Evolutionary conservation across 1,140 invertebrate genomes (phyloP).

Genomic region (Limonius californicus): DNA sequence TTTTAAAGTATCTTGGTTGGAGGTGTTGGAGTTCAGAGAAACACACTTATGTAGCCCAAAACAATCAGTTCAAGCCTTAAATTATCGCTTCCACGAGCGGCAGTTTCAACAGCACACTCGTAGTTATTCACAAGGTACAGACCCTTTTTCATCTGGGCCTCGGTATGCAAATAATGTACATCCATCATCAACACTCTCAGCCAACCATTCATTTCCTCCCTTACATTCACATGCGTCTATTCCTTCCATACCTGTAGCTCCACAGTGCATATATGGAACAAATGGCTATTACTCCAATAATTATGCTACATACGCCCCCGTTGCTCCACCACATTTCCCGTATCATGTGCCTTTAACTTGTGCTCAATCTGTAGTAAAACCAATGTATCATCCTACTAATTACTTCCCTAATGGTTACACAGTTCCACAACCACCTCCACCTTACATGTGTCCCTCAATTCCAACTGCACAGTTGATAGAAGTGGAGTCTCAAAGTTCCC

Average conservation of each 20-base stretch:
- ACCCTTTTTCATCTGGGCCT: constrained; percentile 16
- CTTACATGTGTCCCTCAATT: constrained; percentile 18
- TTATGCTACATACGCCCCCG: constrained; percentile 24
- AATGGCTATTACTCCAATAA: constrained; percentile 31
- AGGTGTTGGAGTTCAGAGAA: constrained; percentile 64
- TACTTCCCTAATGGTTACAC: constrained; percentile 44
- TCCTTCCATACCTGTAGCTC: constrained; percentile 15
- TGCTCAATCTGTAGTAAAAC: constrained; percentile 16
- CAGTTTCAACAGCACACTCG: constrained; percentile 42
- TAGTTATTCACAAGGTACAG: constrained; percentile 27
- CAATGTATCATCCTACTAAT: constrained; percentile 45
- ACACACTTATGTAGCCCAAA: constrained; percentile 59
- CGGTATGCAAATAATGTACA: not conserved
- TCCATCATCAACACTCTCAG: constrained; percentile 9
- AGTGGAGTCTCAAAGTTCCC: constrained; percentile 55
- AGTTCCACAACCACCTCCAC: constrained; percentile 36
- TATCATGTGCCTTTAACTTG: constrained; percentile 31
- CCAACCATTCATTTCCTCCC: constrained; percentile 34
- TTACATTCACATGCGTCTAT: constrained; percentile 19
- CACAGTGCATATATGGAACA: constrained; percentile 25
- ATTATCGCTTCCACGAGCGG: constrained; percentile 48
- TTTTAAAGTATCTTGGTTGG: constrained; percentile 58
- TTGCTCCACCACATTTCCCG: constrained; percentile 19
- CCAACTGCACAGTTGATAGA: constrained; percentile 67
- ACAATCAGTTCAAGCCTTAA: constrained; percentile 51